Conservation (phyloP, 2,888 invertebrate genomes). For the Lycocerus yunnanus region DNA sequence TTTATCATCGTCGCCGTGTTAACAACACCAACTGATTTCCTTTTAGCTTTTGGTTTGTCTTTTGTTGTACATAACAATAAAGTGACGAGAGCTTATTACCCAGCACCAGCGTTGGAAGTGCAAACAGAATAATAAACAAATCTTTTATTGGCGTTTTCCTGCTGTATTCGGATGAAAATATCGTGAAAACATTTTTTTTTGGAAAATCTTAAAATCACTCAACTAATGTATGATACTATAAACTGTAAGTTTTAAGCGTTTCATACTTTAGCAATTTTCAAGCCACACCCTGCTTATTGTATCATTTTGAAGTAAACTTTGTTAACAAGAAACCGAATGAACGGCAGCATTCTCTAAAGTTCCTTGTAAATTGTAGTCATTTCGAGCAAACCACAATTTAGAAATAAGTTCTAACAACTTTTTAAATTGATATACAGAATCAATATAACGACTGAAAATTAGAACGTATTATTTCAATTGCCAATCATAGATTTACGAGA, state of each 20-base stretch:
- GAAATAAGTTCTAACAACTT: background rate
- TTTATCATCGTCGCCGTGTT: background rate
- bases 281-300: constrained; percentile 8
- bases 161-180: background rate
- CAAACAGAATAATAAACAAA: background rate
- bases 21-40: background rate
- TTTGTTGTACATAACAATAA: background rate
- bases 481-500: background rate
- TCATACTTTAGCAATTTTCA: background rate
- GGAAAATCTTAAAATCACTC: background rate
- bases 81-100: background rate
- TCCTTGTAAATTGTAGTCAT: constrained; percentile 2
- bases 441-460: background rate
- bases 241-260: background rate
- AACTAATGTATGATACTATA: background rate
- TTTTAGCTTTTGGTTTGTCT: background rate
- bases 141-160: background rate
- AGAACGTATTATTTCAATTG: background rate
- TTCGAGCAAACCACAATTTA: background rate
- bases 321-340: constrained; percentile 7
- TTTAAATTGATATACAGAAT: background rate
- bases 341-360: constrained; percentile 4
- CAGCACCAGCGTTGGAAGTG: background rate
- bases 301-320: constrained; percentile 4
- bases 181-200: background rate